A percentile compares a stretch with the other conserved stretches of the same genome.
phyloP scores from a whole-genome alignment of 2,888 invertebrate genomes.

The Craniophora ligustri region DNA sequence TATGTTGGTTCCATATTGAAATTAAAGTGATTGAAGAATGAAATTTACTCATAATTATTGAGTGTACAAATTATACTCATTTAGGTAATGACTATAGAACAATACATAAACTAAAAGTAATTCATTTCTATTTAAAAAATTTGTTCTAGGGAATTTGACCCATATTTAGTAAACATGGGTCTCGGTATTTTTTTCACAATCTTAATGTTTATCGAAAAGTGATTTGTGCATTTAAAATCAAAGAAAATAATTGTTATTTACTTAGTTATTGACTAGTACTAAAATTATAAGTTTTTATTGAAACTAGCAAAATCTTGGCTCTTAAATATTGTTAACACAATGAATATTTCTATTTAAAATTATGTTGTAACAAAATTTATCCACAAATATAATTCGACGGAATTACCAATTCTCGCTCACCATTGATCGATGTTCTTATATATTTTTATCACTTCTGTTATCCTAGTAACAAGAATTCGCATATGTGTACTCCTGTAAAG shows the following conservation, averaged over 20 bases:
- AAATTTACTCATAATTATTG: no score
- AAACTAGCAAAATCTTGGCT: slow-evolving; percentile 7
- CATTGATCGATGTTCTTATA: slow-evolving; percentile 15
- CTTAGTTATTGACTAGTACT: no score
- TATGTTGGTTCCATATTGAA: no score
- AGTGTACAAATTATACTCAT: no score
- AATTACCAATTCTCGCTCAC: slow-evolving; percentile 34
- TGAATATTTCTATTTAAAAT: slow-evolving; percentile 4
- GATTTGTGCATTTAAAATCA: slow-evolving; percentile 37
- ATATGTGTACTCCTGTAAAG: slow-evolving; percentile 23
- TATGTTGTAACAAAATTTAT: no score
- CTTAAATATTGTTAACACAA: slow-evolving; percentile 9
- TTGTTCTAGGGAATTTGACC: background rate
- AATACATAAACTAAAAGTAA: slow-evolving; percentile 8
- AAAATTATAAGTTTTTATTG: slow-evolving; percentile 31
- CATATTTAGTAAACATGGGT: slow-evolving; percentile 5
- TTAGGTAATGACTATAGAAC: no score
- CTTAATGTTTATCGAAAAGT: slow-evolving; percentile 1
- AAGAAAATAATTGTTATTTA: no score
- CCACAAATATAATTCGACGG: background rate
- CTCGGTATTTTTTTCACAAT: background rate
- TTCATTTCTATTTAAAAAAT: background rate
- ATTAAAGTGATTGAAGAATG: no score
- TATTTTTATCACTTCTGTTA: slow-evolving; percentile 16
- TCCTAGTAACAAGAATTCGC: slow-evolving; percentile 26